These are phyloP conservation scores for Prochilodus magdalenae DNA, from an alignment of 2,113 vertebrate genomes.

Conservation along the genomic window DNA sequence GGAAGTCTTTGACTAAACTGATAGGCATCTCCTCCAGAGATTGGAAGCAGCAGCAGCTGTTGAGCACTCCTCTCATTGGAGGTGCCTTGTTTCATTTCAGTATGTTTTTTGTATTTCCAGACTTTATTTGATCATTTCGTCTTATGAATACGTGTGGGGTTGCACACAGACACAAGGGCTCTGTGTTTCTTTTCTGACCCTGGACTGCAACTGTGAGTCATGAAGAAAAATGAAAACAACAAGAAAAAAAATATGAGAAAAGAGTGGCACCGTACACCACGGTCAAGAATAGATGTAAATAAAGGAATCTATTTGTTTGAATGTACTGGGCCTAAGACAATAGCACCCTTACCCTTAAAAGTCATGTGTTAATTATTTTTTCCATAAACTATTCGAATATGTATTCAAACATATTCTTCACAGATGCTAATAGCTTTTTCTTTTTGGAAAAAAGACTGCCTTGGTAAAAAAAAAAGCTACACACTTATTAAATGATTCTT, in stretches of 20 bases:
- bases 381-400: neutral
- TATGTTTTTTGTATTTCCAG: conserved; percentile 45
- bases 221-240: conserved; percentile 57
- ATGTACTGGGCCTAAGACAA: neutral
- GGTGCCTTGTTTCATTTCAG: conserved; percentile 70
- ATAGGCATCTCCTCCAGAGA: conserved; percentile 78
- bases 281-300: conserved; percentile 5
- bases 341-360: neutral
- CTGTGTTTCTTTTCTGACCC: conserved; percentile 56
- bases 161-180: neutral
- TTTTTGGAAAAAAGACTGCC: neutral
- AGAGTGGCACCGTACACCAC: neutral
- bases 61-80: conserved; percentile 62
- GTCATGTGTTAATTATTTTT: neutral
- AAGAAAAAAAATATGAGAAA: neutral
- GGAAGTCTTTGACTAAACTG: conserved; percentile 75
- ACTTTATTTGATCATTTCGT: conserved; percentile 63
- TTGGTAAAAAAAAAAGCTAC: neutral
- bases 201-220: conserved; percentile 63
- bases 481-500: neutral
- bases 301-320: neutral
- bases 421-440: neutral
- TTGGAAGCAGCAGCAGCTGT: conserved; percentile 70
- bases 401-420: neutral
- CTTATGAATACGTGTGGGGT: conserved; percentile 64